A percentile compares a stretch with the other conserved stretches of the same genome.
Conservation (phyloP, 2,113 vertebrate genomes). For the Ochotona princeps region DNA sequence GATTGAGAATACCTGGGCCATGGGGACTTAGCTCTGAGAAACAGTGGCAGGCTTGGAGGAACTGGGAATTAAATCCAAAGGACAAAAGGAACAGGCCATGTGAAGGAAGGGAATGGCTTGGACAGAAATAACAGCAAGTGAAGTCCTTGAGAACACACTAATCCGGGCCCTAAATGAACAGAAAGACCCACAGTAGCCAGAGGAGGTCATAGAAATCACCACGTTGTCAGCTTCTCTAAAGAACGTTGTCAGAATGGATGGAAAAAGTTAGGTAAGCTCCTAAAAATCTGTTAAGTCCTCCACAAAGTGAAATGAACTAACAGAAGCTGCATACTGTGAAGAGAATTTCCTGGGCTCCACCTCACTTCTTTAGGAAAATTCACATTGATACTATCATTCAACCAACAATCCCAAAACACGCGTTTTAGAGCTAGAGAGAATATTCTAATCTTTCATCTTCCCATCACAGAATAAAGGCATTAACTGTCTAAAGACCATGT, state of each 20-base stretch:
- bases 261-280: background rate
- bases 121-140: background rate
- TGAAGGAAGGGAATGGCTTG: background rate
- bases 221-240: background rate
- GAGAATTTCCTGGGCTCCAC: background rate
- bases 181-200: background rate
- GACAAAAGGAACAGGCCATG: background rate
- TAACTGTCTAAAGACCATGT: background rate
- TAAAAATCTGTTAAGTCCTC: background rate
- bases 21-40: background rate
- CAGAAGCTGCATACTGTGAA: background rate
- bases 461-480: background rate
- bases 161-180: background rate
- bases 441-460: background rate
- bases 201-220: background rate
- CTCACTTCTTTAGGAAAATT: background rate
- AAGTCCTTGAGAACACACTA: background rate
- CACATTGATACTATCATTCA: background rate
- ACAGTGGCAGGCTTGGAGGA: background rate
- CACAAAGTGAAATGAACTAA: background rate
- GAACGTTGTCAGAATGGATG: background rate
- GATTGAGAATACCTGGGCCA: background rate
- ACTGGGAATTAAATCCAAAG: background rate
- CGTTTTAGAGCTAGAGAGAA: background rate
- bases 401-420: background rate